Evolutionary conservation across 92 coral and sea anemone genomes (phyloP).

Genomic region (Zoanthus solanderi): DNA sequence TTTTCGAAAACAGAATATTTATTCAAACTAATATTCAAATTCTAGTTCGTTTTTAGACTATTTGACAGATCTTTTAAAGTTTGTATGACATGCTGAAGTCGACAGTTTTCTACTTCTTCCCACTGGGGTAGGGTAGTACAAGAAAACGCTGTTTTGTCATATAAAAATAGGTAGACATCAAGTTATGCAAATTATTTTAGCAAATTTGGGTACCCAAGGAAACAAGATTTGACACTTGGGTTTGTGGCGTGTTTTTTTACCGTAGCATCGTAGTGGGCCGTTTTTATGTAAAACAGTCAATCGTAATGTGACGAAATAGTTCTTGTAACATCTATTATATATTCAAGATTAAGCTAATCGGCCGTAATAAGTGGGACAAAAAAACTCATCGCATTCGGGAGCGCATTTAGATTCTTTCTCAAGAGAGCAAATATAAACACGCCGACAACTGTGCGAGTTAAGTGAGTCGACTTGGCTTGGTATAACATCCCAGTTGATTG

Average conservation of each 20-base stretch:
- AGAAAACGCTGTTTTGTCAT: background rate
- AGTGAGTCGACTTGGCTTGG: background rate
- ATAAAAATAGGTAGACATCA: slow-evolving; percentile 3
- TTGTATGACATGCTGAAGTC: background rate
- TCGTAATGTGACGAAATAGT: slow-evolving; percentile 20
- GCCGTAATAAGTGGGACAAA: background rate
- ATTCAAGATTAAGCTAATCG: slow-evolving; percentile 45
- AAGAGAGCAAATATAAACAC: background rate
- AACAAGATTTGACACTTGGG: slow-evolving; percentile 13
- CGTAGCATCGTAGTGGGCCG: slow-evolving; percentile 6
- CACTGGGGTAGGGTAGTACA: background rate
- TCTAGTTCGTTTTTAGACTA: background rate
- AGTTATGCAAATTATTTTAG: slow-evolving; percentile 29
- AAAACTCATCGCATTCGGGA: background rate
- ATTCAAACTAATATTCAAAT: background rate
- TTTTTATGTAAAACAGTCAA: slow-evolving; percentile 38
- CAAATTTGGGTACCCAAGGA: slow-evolving; percentile 28
- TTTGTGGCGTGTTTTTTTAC: slow-evolving; percentile 22
- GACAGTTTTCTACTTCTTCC: background rate
- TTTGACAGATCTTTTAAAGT: background rate
- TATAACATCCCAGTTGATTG: background rate
- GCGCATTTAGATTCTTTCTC: background rate
- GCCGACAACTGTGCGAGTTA: background rate
- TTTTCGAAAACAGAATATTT: background rate
- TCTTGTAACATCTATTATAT: slow-evolving; percentile 1